Evolutionary conservation across 2,113 vertebrate species (phyloP).

Genomic region (Apeltes quadracus): DNA sequence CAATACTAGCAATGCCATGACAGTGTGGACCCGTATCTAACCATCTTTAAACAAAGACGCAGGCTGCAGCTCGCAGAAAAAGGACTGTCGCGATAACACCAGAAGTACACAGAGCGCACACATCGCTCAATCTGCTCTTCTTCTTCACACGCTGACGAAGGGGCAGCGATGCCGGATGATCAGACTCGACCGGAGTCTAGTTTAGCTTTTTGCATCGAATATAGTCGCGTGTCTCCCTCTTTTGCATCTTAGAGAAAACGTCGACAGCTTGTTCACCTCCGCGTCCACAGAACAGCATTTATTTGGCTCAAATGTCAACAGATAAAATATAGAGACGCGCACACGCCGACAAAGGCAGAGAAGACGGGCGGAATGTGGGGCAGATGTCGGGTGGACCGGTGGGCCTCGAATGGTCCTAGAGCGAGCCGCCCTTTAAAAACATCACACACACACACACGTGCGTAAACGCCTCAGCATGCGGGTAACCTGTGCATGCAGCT

Average conservation of each 20-base stretch:
- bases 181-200: slow-evolving; percentile 2
- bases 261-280: slow-evolving; percentile 2
- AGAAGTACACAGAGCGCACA: neutral
- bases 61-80: neutral
- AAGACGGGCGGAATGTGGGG: neutral
- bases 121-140: neutral
- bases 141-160: slow-evolving; percentile 3
- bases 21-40: neutral
- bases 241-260: slow-evolving; percentile 6
- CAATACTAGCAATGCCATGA: neutral
- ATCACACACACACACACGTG: neutral
- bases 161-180: slow-evolving; percentile 1
- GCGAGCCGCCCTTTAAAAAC: slow-evolving; percentile 35
- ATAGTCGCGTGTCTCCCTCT: slow-evolving; percentile 15
- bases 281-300: slow-evolving; percentile 1
- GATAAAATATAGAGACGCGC: neutral
- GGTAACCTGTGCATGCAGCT: too few species aligned
- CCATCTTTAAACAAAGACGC: neutral
- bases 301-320: slow-evolving; percentile 7
- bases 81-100: neutral
- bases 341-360: too few species aligned
- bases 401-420: slow-evolving; percentile 26
- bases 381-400: slow-evolving; percentile 21
- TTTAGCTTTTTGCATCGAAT: slow-evolving; percentile 2
- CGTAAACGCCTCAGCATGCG: neutral